A percentile compares a stretch with the other conserved stretches of the same genome.
Evolutionary conservation across 2,797 vertebrate genomes (phyloP).

Genomic region (Basileuterus tristriatus): DNA sequence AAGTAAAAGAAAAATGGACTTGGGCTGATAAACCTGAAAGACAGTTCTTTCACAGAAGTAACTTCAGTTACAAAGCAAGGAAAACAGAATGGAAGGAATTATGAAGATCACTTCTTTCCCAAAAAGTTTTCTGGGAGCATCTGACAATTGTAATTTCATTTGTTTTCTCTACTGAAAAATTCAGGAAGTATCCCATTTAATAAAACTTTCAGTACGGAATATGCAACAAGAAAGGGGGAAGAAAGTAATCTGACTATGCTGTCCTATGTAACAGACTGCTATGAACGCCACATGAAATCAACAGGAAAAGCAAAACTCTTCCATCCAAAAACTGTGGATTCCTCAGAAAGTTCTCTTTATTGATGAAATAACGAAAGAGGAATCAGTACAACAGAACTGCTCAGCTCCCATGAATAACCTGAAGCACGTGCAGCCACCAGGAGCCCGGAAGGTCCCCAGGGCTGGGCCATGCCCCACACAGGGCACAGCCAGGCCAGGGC

Average conservation of each 20-base stretch:
- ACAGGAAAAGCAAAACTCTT: neutral
- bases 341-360: neutral
- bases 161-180: neutral
- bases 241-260: neutral
- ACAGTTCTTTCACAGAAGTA: neutral
- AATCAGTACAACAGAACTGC: neutral
- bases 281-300: neutral
- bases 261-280: neutral
- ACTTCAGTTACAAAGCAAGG: neutral
- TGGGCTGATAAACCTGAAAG: neutral
- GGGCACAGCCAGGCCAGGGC: neutral
- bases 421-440: neutral
- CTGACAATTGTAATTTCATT: neutral
- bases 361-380: neutral
- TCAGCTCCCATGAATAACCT: neutral
- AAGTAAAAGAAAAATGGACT: neutral
- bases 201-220: neutral
- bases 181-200: neutral
- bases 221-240: neutral
- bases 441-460: neutral
- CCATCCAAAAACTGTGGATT: neutral
- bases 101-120: neutral
- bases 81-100: neutral
- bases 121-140: neutral
- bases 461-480: fast-evolving